A percentile compares a stretch with the other conserved stretches of the same genome.
Conservation (phyloP, 2,888 invertebrate genomes). For the Bombylius major region DNA sequence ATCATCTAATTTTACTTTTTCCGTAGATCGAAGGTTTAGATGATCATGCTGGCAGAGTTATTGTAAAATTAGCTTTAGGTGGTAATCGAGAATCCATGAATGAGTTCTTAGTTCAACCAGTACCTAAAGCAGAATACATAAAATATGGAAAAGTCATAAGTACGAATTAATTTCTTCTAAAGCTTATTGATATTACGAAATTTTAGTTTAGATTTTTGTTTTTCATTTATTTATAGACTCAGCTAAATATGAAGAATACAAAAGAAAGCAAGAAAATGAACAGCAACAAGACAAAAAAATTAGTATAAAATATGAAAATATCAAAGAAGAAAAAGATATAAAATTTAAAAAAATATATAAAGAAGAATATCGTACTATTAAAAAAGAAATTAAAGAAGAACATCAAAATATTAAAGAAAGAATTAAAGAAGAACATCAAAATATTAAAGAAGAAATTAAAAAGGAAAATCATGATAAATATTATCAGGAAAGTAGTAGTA, state of each 20-base stretch:
- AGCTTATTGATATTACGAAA: neutral
- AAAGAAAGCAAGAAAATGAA: slow-evolving; percentile 32
- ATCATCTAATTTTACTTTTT: neutral
- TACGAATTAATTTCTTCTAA: slow-evolving; percentile 24
- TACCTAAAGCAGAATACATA: slow-evolving; percentile 66
- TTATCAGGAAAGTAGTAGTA: neutral
- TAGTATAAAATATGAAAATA: neutral
- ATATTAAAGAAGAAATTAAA: neutral
- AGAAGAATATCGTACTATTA: neutral
- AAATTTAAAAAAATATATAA: neutral
- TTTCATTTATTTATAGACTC: slow-evolving; percentile 43
- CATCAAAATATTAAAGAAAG: neutral
- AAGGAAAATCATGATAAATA: neutral
- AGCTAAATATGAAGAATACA: slow-evolving; percentile 58
- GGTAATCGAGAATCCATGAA: slow-evolving; percentile 56
- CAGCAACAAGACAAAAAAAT: neutral
- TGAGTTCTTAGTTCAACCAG: slow-evolving; percentile 65
- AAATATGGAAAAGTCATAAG: slow-evolving; percentile 78
- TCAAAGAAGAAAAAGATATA: neutral
- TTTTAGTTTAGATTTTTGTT: slow-evolving; percentile 4
- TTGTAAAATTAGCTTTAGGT: slow-evolving; percentile 60
- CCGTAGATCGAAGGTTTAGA: slow-evolving; percentile 64
- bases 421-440: neutral
- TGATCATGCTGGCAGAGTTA: slow-evolving; percentile 65
- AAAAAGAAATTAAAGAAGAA: slow-evolving; percentile 12